Conservation (phyloP, 2,113 vertebrate genomes). For the Pogona vitticeps region DNA sequence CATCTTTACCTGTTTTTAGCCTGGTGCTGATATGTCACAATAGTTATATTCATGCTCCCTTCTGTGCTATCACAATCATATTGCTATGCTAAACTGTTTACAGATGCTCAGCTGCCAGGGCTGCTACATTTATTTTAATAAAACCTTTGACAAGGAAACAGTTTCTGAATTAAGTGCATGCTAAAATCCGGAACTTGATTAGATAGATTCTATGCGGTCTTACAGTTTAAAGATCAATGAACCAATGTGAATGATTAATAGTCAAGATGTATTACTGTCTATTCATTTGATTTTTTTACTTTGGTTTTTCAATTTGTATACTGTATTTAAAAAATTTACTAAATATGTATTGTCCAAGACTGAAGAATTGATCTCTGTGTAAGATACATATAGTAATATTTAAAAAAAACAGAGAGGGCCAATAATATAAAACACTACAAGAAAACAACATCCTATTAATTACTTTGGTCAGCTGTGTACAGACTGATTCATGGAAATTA, state of each 20-base stretch:
- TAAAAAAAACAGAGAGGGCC: neutral
- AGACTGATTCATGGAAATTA: too few relatives aligned
- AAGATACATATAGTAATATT: neutral
- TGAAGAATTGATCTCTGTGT: neutral
- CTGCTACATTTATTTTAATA: conserved; percentile 68
- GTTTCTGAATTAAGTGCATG: conserved; percentile 33
- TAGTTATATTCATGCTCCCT: conserved; percentile 45
- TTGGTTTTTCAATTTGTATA: conserved; percentile 27
- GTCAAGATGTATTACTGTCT: neutral
- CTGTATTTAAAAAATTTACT: conserved; percentile 23
- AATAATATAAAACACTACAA: too few relatives aligned
- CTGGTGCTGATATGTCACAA: conserved; percentile 48
- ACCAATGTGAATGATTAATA: conserved; percentile 28
- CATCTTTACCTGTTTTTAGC: conserved; percentile 43
- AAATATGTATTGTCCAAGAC: neutral
- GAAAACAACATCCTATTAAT: too few relatives aligned
- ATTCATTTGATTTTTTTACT: conserved; percentile 32
- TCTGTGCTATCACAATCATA: conserved; percentile 47
- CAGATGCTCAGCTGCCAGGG: conserved; percentile 67
- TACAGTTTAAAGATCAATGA: conserved; percentile 35
- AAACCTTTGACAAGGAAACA: conserved; percentile 50
- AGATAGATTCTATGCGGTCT: conserved; percentile 39
- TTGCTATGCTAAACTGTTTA: conserved; percentile 59
- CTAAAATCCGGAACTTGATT: neutral
- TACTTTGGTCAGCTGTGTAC: too few relatives aligned